Base-by-base conservation (phyloP, 2,888 invertebrate genomes). In the Octonoba sinensis region DNA sequence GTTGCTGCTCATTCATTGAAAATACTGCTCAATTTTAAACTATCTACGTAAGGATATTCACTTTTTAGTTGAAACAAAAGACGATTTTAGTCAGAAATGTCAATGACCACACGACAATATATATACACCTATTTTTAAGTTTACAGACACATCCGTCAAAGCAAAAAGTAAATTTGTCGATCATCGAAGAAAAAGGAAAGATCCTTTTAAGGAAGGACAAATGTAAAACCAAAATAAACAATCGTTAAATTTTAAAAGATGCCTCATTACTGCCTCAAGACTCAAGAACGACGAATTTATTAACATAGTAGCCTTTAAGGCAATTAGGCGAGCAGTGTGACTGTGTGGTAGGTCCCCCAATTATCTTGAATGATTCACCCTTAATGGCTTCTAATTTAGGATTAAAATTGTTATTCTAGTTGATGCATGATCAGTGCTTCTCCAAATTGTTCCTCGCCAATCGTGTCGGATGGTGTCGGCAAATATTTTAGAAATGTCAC, bases 311-410 rank as follows among this genome's bases (percentile, higher is more conserved):
- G 54, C 69, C 54, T 60, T 76, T 76, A 76, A 76, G 69, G 76
- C 76, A 76, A 76, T 76, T 76, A 76, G 69, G 69, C 27, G 62
- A 8, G 70, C 54, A 64, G 76, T 76, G 69, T 76, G 76, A 76
- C 70, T 70, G 76, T 36, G 69, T 70, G 16, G 54, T 56, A 46
- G 22, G 20, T 62, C 47, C 66, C 51, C n/a, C 60, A 51, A 16
- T 49, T 24, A 70, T 70, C 69, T 69, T 76, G 70, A 76, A 76
- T 76, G 69, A 76, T 76, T 76, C 76, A 76, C 54, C 27, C 36
- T 36, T 76, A 76, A 76, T 76, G 69, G 62, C 54, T 64, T 60
- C 76, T 76, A 76, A 76, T 76, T 76, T 76, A 76, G 69, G 76
- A 36, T 65, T 76, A 76, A 76, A 36, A 36, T 11, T 36, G 36